These are phyloP conservation scores for Mesaphorura yosii DNA, from an alignment of 1,140 invertebrate genomes.

Conservation along the genomic window DNA sequence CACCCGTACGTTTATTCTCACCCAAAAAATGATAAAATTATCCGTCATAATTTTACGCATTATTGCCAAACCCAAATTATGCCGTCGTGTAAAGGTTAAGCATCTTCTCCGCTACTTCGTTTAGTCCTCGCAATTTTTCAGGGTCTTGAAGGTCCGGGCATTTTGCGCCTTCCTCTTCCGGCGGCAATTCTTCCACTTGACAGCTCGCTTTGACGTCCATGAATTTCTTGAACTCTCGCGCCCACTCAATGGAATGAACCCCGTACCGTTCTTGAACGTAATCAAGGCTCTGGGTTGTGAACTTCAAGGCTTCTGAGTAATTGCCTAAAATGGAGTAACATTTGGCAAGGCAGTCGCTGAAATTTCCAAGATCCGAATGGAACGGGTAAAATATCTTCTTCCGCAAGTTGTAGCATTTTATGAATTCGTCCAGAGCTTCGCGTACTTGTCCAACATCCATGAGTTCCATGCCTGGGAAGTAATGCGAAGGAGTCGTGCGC, in stretches of 20 bases:
- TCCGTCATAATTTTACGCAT: no score
- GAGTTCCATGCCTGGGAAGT: constrained; percentile 28
- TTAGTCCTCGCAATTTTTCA: no score
- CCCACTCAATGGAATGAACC: constrained; percentile 44
- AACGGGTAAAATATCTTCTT: constrained; percentile 39
- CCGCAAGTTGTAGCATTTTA: constrained; percentile 38
- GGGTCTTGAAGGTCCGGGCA: no score
- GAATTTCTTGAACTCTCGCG: constrained; percentile 43
- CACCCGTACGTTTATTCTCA: no score
- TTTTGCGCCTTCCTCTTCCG: no score
- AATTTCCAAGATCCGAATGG: constrained; percentile 39
- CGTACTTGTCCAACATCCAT: constrained; percentile 32
- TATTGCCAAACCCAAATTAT: no score
- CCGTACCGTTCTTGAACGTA: constrained; percentile 44
- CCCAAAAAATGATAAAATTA: no score
- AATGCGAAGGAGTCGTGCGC: background rate
- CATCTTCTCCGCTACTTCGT: no score
- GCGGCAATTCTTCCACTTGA: no score
- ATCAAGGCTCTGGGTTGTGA: constrained; percentile 39
- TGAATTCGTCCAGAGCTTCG: constrained; percentile 38
- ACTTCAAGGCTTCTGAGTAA: constrained; percentile 38
- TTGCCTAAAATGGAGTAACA: constrained; percentile 38
- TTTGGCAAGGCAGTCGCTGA: constrained; percentile 43
- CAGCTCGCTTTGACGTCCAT: no score
- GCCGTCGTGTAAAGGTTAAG: no score